A percentile compares a stretch with the other conserved stretches of the same genome.
phyloP scores from a whole-genome alignment of 1,140 invertebrate species.

The Ceratina calcarata region DNA sequence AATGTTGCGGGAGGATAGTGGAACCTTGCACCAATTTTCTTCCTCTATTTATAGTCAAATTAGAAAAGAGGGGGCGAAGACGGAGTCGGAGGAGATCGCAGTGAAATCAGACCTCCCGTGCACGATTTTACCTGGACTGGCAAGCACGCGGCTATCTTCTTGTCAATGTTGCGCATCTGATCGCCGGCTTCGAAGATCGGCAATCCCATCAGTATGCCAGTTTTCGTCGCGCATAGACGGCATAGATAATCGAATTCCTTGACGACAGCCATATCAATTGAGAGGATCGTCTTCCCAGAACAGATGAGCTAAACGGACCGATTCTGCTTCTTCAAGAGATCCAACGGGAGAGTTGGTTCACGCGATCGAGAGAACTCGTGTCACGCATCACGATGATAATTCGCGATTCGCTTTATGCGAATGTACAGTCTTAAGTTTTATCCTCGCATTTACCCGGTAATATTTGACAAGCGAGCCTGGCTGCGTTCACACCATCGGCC shows the following conservation, averaged over 20 bases:
- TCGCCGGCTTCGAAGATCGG: conserved; percentile 83
- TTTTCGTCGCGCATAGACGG: conserved; percentile 82
- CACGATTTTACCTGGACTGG: conserved; percentile 80
- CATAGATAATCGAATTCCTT: conserved; percentile 81
- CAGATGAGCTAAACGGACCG: conserved; percentile 9
- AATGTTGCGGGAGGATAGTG: conserved; percentile 23
- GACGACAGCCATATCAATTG: conserved; percentile 83
- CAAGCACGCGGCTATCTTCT: conserved; percentile 83
- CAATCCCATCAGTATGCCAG: conserved; percentile 80
- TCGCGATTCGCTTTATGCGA: background rate
- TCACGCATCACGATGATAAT: conserved; percentile 45
- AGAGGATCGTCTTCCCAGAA: conserved; percentile 30
- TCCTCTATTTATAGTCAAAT: conserved; percentile 54
- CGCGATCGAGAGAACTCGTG: conserved; percentile 8
- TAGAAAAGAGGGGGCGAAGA: conserved; percentile 38
- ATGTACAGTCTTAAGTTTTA: conserved; percentile 13
- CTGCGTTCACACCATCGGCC: conserved; percentile 35
- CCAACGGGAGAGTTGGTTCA: conserved; percentile 10
- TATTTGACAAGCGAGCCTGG: conserved; percentile 44
- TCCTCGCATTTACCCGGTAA: conserved; percentile 38
- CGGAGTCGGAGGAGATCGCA: background rate
- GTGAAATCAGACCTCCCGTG: conserved; percentile 17
- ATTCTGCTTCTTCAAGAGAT: conserved; percentile 12
- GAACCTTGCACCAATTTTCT: conserved; percentile 49
- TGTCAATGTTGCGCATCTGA: conserved; percentile 81